Base-by-base conservation (phyloP, 2,113 vertebrate species). In the Neogale vison region DNA sequence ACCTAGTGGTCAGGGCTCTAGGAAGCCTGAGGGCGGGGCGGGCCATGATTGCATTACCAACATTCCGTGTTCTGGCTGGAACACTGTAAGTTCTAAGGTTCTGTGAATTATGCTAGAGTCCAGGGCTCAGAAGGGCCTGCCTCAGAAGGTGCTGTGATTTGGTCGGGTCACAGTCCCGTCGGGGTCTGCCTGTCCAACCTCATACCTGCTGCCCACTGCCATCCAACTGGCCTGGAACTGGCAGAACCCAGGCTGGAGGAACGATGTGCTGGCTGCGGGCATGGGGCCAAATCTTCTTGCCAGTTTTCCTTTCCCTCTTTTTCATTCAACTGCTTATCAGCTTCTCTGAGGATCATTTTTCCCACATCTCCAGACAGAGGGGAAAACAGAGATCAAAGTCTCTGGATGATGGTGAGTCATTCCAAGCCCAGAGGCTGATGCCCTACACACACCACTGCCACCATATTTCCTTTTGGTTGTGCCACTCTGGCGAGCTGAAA, bases 251-350 rank as follows among this genome's bases (percentile, higher is more conserved):
- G 83, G 31, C 31, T 1, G 0, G 4, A 59, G 61, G 17, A 83
- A 59, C 7, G 2, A 97, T 97, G 97, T 93, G 77, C 80, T 65
- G 92, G 80, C 72, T 24, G 57, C 26, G 90, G 69, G 29, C 4
- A 0, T 97, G 96, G 95, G 24, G 76, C 71, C 97, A 96, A 31
- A 67, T 97, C 31, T 57, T 97, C 20, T 88, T 98, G 50, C 90
- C 97, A 0, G 6, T 97, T 42, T 94, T 97, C 52, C 77, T 98
- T 77, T 97, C 95, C 18, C 18, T 97, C n/a, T 90, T 95, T 74
- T 88, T 98, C 81, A 88, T 96, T 52, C 96, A 94, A 9, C 59
- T 98, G 50, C 42, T 97, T 57, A 50, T 83, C 67, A 96, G 2
- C 63, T 92, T 94, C 88, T 97, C 95, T 7, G 88, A 96, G 34